Evolutionary conservation across 2,797 vertebrate genomes (phyloP), one percentile per base, ranked within the genome.

Genomic region (Harpagifer antarcticus): DNA sequence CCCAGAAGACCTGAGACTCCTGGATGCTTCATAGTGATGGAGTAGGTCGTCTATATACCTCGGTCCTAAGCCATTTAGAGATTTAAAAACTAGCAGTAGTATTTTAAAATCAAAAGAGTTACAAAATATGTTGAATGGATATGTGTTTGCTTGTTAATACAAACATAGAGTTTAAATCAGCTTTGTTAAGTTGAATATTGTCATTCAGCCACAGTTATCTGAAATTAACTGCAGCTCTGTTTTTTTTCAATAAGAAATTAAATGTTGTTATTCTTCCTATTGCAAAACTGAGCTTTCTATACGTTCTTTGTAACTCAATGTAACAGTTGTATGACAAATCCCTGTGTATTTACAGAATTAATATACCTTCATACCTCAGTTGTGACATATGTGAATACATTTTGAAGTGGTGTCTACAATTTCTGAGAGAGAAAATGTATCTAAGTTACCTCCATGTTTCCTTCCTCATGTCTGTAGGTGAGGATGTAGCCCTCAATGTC

Each of bases 401-500:
- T 62, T 42, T 6, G 12, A 4, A 37, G 16, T 68, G 31, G 33
- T 42, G 27, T 23, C 3, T 20, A 17, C 19, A 4, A 63, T 19
- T 20, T 43, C 31, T 40, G 12, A 7, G 50, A 66, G 43, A 48
- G 9, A 12, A 44, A 56, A 52, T 11, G 4, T 20, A 9, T 61
- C 1, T 15, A 31, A 19, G 53, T 90, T 37, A 95, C 95, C 93
- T 95, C 80, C 68, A 64, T 56, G 42, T 72, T 93, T 49, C 95
- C 94, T 6, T 94, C 93, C 48, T 82, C 91, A 44, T 93, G 74
- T 50, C 89, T 93, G 87, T 95, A 97, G 37, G 91, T 96, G 70
- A 98, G 92, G 74, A 90, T 69, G 61, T 96, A 98, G 13, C 96
- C 97, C 16, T 96, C 94, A 3, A 96, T 96, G 79, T 94, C 86